Base-by-base conservation (phyloP, 1,140 invertebrate species). In the Eriosoma lanigerum region DNA sequence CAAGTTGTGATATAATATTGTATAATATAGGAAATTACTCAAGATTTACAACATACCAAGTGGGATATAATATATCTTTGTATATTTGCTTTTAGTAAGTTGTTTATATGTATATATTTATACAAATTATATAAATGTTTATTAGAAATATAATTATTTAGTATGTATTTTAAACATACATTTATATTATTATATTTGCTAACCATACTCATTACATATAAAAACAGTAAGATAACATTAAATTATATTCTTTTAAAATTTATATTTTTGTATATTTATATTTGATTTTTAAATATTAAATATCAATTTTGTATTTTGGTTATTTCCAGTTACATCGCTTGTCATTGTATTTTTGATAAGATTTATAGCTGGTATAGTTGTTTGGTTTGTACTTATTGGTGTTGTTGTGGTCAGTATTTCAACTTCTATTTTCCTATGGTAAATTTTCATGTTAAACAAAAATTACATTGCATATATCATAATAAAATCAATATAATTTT, bases 371-470 rank as follows among this genome's bases (percentile, higher is more conserved):
- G 88, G 88, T 66, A 84, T 90, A 66, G 86, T 94, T 24, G 89
- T 94, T 73, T 93, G 92, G 89, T 83, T 92, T 9, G 89, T 93
- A 26, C 85, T 93, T 12, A 84, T 89, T 46, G 87, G 89, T 2
- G 87, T 89, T 13, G 86, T 90, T 21, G 46, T 91, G 1, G 89
- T 88, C 15, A 89, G 89, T 60, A 85, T 91, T 44, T 88, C 85
- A 82, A 89, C 88, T 81, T 89, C 92, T 32, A 87, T 87, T 44
- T 90, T 89, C 82, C 85, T 93, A 50, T 94, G 93, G 93, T 91
- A 88, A 88, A 85, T 21, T 44, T 48, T 10, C 44, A 3, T 13
- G 38, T 19, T 9, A 9, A 38, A n/a, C 21, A 38, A 10, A 62
- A 54, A 64, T 73, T 72, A 12, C 64, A 56, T 38, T 38, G n/a